Base-by-base conservation (phyloP, 64 coral and sea anemone species). In the Actinia equina region DNA sequence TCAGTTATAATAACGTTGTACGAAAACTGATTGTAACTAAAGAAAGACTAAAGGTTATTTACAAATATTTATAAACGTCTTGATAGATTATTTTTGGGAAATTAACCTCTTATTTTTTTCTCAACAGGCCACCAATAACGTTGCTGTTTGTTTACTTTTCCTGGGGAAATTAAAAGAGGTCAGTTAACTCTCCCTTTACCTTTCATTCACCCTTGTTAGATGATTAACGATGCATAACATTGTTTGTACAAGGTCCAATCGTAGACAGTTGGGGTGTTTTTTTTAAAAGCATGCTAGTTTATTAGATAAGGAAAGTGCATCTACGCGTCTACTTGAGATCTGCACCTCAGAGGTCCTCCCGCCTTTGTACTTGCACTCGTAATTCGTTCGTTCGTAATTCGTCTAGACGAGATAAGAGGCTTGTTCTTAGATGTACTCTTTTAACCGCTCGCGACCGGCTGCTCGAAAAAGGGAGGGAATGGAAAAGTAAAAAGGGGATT, bases 111-210 rank as follows among this genome's bases (percentile, higher is more conserved):
- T 82, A 3, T n/a, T 71, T 83, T 84, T 87, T 55, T 58, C 5
- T 54, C 20, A 56, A 60, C 91, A 96, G 94, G 97, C 97, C 57
- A 88, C 88, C 13, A 99, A 99, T 79, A 99, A 99, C 74, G 91
- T 94, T 19, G 97, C 93, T 79, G 97, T 95, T 44, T 95, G 97
- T 62, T 87, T 99, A 69, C 86, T 99, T 30, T 99, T 95, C 59
- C 91, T 95, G 10, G 97, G 97, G n/a, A 95, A 84, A 30, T 85
- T 99, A 11, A 99, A 99, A 88, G 97, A 99, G 91, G 94, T 93
- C 20, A 78, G 91, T 81, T 16, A 16, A 5, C 9, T 57, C 44
- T 37, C 30, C 30, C 30, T 37, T 0, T 37, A 37, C 30, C 30
- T 37, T 37, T 0, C 30, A 25, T 4, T 49, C 12, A 70, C 17